Evolutionary conservation across 2,888 invertebrate genomes (phyloP).

Genomic region (Pyralis farinalis): DNA sequence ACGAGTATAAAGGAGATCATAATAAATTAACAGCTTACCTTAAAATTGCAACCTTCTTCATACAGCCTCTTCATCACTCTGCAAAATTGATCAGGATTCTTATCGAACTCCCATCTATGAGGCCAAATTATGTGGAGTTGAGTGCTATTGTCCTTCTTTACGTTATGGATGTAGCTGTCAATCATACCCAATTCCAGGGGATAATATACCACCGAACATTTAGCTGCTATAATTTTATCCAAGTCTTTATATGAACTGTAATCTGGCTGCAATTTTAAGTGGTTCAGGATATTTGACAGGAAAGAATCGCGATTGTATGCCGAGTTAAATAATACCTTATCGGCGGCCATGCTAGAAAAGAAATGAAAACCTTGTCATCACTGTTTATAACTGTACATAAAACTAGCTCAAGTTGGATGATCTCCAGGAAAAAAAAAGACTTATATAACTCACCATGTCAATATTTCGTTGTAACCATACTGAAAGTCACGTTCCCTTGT

Average conservation of each 20-base stretch:
- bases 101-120: constrained; percentile 90
- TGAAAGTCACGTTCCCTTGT: constrained; percentile 79
- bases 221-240: not conserved
- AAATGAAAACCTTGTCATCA: too few relatives aligned
- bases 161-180: not conserved
- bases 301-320: constrained; percentile 48
- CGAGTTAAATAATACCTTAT: constrained; percentile 86
- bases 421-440: too few relatives aligned
- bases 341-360: constrained; percentile 77
- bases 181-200: constrained; percentile 67
- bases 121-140: constrained; percentile 16
- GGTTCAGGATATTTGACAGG: not conserved
- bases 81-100: constrained; percentile 72
- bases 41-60: constrained; percentile 5
- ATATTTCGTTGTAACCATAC: constrained; percentile 85
- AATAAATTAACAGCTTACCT: too few relatives aligned
- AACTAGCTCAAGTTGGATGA: too few relatives aligned
- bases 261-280: constrained; percentile 9
- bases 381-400: too few relatives aligned
- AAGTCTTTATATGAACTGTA: constrained; percentile 1
- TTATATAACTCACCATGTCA: constrained; percentile 13
- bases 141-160: not conserved
- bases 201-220: constrained; percentile 66
- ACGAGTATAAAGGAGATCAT: too few relatives aligned
- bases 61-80: constrained; percentile 10